Evolutionary conservation across 1,140 invertebrate species (phyloP).

Genomic region (Homalodisca vitripennis): DNA sequence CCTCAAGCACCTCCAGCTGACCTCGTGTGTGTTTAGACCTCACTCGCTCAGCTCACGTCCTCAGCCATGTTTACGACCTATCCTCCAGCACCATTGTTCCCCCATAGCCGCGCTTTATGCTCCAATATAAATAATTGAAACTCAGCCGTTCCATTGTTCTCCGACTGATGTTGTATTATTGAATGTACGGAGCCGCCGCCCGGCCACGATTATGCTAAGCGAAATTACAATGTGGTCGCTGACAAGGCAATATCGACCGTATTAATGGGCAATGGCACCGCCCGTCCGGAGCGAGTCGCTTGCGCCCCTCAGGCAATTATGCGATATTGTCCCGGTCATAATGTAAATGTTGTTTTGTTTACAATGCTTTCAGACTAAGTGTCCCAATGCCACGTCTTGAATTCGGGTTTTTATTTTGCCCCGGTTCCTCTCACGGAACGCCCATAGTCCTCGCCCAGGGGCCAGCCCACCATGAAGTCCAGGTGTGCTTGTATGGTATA

Average conservation of each 20-base stretch:
- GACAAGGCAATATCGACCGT: constrained; percentile 24
- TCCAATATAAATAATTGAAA: constrained; percentile 27
- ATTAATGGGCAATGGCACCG: constrained; percentile 13
- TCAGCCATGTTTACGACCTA: too few species aligned
- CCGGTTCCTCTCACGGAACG: too few species aligned
- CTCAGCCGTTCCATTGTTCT: constrained; percentile 13
- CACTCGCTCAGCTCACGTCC: too few species aligned
- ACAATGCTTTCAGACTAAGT: too few species aligned
- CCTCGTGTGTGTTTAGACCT: too few species aligned
- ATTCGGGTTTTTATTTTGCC: too few species aligned
- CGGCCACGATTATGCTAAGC: constrained; percentile 22
- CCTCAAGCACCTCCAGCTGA: too few species aligned
- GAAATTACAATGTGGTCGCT: constrained; percentile 16
- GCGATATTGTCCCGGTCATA: constrained; percentile 1
- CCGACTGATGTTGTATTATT: constrained; percentile 21
- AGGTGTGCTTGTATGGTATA: too few species aligned
- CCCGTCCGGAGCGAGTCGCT: not conserved
- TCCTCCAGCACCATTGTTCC: constrained; percentile 13
- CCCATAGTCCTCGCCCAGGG: too few species aligned
- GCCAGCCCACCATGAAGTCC: too few species aligned
- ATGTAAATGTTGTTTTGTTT: constrained; percentile 24
- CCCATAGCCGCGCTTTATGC: constrained; percentile 11
- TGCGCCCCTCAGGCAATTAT: constrained; percentile 4
- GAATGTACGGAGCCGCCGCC: constrained; percentile 25
- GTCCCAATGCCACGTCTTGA: too few species aligned